Percentiles rank a stretch among this genome's conserved stretches.
phyloP scores from a whole-genome alignment of 2,888 invertebrate genomes.

The Yponomeuta sedellus region DNA sequence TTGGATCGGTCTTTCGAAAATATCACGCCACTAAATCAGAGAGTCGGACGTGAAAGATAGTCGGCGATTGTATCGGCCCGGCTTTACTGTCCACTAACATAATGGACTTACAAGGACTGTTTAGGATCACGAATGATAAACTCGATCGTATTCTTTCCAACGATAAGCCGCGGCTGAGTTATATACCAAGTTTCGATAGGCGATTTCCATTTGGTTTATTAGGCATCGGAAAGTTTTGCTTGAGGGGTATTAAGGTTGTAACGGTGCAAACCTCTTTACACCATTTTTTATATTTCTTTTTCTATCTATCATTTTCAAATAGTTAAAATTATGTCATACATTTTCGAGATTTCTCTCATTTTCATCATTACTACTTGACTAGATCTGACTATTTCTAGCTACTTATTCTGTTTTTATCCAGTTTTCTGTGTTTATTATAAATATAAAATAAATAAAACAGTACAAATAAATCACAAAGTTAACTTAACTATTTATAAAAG shows the following conservation, averaged over 20 bases:
- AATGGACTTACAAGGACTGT: slow-evolving; percentile 54
- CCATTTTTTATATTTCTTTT: no score
- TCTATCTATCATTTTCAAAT: no score
- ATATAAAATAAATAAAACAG: no score
- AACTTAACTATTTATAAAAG: no score
- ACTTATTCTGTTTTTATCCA: no score
- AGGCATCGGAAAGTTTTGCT: neutral
- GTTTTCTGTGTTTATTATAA: no score
- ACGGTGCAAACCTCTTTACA: no score
- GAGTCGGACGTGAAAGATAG: slow-evolving; percentile 40
- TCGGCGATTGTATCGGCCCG: slow-evolving; percentile 43
- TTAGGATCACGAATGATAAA: slow-evolving; percentile 50
- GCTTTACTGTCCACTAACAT: slow-evolving; percentile 44
- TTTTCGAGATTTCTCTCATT: no score
- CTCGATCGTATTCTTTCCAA: slow-evolving; percentile 35
- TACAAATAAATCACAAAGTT: no score
- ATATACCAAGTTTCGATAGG: slow-evolving; percentile 50
- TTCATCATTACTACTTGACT: no score
- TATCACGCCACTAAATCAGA: slow-evolving; percentile 54
- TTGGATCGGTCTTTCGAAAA: slow-evolving; percentile 39
- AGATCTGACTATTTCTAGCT: no score
- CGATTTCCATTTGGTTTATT: slow-evolving; percentile 33
- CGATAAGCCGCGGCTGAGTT: slow-evolving; percentile 41
- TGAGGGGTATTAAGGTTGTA: neutral
- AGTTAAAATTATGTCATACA: no score